These are phyloP conservation scores for Pissodes strobi DNA, from an alignment of 1,140 invertebrate species.

Conservation along the genomic window DNA sequence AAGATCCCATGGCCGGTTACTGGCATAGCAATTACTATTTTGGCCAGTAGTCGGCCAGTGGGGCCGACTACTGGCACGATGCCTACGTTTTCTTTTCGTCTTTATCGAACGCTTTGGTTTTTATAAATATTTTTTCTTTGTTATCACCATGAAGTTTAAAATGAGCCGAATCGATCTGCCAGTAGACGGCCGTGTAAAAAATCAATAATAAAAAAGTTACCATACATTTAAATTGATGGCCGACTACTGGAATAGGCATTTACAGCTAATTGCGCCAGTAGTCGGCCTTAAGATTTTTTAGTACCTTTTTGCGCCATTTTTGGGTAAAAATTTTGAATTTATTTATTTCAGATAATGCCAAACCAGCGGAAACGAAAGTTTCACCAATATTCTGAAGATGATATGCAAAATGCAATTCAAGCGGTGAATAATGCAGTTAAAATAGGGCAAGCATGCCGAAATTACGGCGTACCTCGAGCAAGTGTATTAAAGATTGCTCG, in stretches of 20 bases:
- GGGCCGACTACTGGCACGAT: not conserved
- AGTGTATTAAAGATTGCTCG: no score
- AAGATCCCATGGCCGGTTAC: no score
- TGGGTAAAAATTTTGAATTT: no score
- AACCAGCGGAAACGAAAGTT: no score
- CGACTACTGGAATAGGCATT: not conserved
- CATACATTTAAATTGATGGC: no score
- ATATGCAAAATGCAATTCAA: not conserved
- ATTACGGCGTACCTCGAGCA: constrained; percentile 3
- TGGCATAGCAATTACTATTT: no score
- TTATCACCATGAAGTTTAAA: not conserved
- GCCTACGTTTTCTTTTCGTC: not conserved
- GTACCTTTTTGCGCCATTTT: not conserved
- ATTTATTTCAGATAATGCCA: no score
- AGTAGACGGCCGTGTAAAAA: no score
- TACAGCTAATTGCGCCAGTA: not conserved
- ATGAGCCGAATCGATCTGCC: not conserved
- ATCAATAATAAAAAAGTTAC: not conserved
- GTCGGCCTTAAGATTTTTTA: not conserved
- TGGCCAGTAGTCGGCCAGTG: not conserved
- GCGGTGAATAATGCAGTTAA: not conserved
- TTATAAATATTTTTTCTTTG: not conserved
- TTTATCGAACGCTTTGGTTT: not conserved
- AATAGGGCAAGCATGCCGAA: constrained; percentile 1
- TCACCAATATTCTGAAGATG: no score